Conservation (phyloP, 1,140 invertebrate species). For the Cyclargus thomasi region DNA sequence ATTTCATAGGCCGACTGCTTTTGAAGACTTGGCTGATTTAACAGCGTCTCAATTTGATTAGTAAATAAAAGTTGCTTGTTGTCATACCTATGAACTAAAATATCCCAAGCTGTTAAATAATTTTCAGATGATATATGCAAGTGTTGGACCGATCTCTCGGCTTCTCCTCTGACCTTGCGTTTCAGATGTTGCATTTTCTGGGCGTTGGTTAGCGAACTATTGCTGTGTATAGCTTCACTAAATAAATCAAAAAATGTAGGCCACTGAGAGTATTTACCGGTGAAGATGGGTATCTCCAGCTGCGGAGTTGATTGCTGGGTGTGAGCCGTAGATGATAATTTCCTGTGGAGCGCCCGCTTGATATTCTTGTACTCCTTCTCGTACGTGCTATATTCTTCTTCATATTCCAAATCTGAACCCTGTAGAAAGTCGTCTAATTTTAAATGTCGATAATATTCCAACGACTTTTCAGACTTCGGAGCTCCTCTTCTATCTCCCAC, state of each 20-base stretch:
- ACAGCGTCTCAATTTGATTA: slow-evolving; percentile 23
- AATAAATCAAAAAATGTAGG: slow-evolving; percentile 21
- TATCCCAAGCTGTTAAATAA: slow-evolving; percentile 22
- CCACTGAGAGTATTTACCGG: slow-evolving; percentile 20
- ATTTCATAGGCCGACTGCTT: slow-evolving; percentile 19
- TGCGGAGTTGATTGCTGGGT: slow-evolving; percentile 22
- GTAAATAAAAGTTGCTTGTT: slow-evolving; percentile 17
- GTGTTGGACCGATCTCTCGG: slow-evolving; percentile 13
- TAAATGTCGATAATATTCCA: slow-evolving; percentile 18
- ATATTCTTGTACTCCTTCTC: slow-evolving; percentile 14
- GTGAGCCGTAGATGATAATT: slow-evolving; percentile 17
- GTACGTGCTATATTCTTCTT: slow-evolving; percentile 8
- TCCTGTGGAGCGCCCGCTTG: slow-evolving; percentile 11
- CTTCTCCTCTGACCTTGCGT: slow-evolving; percentile 17
- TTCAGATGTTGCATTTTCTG: slow-evolving; percentile 24
- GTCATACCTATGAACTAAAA: slow-evolving; percentile 18
- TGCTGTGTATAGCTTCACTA: slow-evolving; percentile 21
- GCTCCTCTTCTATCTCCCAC: slow-evolving; percentile 20
- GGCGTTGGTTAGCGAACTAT: slow-evolving; percentile 12
- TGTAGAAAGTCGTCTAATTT: slow-evolving; percentile 11
- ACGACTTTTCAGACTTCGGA: slow-evolving; percentile 10
- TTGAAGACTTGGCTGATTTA: slow-evolving; percentile 20
- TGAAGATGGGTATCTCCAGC: slow-evolving; percentile 22
- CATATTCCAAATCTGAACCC: slow-evolving; percentile 18
- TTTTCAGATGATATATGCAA: slow-evolving; percentile 21